phyloP scores from a whole-genome alignment of 1,140 invertebrate species.

The Homarus americanus region DNA sequence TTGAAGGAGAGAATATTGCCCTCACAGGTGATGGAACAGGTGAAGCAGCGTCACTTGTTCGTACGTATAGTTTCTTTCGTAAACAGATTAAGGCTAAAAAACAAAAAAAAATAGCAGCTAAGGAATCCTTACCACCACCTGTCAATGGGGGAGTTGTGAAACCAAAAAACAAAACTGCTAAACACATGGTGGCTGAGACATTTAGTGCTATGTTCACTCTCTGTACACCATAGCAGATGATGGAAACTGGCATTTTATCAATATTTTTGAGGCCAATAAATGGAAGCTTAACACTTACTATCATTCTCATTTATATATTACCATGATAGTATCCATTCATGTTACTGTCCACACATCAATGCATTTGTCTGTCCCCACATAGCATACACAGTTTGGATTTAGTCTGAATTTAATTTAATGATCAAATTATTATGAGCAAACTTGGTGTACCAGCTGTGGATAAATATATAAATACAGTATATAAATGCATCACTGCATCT shows the following conservation, averaged over 20 bases:
- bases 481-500: neutral
- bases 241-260: neutral
- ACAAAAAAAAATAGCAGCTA: slow-evolving; percentile 24
- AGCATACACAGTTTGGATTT: too few relatives aligned
- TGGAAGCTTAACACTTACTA: neutral
- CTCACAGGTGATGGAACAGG: neutral
- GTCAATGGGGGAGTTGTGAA: slow-evolving; percentile 55
- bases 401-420: too few relatives aligned
- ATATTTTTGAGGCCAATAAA: neutral
- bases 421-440: too few relatives aligned
- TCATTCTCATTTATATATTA: neutral
- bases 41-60: slow-evolving; percentile 24
- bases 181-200: slow-evolving; percentile 68
- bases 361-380: too few relatives aligned
- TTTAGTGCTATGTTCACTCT: slow-evolving; percentile 74
- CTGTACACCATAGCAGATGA: slow-evolving; percentile 61
- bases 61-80: slow-evolving; percentile 59
- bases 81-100: slow-evolving; percentile 47
- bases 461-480: too few relatives aligned
- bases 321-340: neutral
- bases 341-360: too few relatives aligned
- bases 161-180: slow-evolving; percentile 66
- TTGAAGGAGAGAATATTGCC: neutral
- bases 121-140: slow-evolving; percentile 20
- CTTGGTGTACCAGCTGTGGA: too few relatives aligned